Conservation (phyloP, 2,888 invertebrate species). For the Ennomos erosarius region DNA sequence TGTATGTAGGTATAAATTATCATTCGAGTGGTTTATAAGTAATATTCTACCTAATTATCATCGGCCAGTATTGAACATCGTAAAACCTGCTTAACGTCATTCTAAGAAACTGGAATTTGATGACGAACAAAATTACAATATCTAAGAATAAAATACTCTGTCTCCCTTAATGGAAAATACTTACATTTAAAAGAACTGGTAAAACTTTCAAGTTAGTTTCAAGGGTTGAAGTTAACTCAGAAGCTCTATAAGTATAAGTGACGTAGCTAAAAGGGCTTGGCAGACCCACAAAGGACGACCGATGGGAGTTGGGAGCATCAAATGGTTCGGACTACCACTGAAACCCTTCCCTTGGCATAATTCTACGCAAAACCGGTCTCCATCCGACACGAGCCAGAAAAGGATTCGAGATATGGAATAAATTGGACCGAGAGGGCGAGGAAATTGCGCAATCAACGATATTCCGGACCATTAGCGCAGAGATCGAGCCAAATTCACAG, state of each 20-base stretch:
- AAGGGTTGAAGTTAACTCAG: conserved; percentile 11
- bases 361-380: conserved; percentile 31
- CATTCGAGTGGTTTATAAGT: too few species aligned
- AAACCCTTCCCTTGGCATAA: conserved; percentile 34
- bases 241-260: conserved; percentile 11
- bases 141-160: too few species aligned
- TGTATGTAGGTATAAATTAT: too few species aligned
- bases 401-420: conserved; percentile 33
- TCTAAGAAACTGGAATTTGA: conserved; percentile 38
- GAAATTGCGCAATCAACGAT: conserved; percentile 58
- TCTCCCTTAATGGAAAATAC: conserved; percentile 3
- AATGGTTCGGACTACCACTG: conserved; percentile 19
- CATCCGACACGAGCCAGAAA: conserved; percentile 38
- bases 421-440: conserved; percentile 41
- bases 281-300: conserved; percentile 24
- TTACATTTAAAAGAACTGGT: conserved; percentile 8
- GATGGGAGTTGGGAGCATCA: conserved; percentile 14
- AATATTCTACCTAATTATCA: too few species aligned
- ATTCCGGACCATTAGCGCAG: conserved; percentile 53
- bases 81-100: conserved; percentile 45
- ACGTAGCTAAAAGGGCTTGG: conserved; percentile 21
- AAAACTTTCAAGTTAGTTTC: conserved; percentile 18
- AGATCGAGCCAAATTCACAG: conserved; percentile 39
- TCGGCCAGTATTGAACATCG: conserved; percentile 39
- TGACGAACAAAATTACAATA: conserved; percentile 18